A percentile compares a stretch with the other conserved stretches of the same genome.
Evolutionary conservation across 1,140 invertebrate species (phyloP).

Genomic region (Trissolcus basalis): DNA sequence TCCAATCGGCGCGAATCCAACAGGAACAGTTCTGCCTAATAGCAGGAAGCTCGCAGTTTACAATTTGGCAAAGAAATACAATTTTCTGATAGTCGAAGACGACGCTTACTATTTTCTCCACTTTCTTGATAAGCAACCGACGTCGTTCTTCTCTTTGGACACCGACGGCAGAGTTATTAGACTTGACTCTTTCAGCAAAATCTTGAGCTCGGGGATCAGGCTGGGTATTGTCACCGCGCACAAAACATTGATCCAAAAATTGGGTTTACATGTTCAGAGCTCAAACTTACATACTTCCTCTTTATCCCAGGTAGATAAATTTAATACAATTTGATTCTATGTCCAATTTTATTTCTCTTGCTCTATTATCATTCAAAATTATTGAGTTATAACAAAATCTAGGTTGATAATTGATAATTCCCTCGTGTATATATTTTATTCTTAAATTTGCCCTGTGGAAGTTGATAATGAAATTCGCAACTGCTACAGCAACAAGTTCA

Average conservation of each 20-base stretch:
- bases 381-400: too few relatives aligned
- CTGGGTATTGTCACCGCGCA: constrained; percentile 78
- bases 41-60: constrained; percentile 55
- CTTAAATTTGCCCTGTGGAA: not conserved
- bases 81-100: constrained; percentile 81
- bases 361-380: too few relatives aligned
- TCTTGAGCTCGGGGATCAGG: constrained; percentile 77
- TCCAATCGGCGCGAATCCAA: constrained; percentile 80
- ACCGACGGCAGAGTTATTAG: constrained; percentile 80
- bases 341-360: too few relatives aligned
- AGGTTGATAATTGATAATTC: too few relatives aligned
- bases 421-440: not conserved
- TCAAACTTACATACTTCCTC: constrained; percentile 78
- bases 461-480: constrained; percentile 36
- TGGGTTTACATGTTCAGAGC: constrained; percentile 76
- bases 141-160: constrained; percentile 80
- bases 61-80: constrained; percentile 77
- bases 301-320: constrained; percentile 77
- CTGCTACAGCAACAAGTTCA: constrained; percentile 14
- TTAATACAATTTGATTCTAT: not conserved
- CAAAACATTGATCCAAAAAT: constrained; percentile 67
- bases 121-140: constrained; percentile 75
- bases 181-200: constrained; percentile 82
- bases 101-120: constrained; percentile 81
- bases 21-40: constrained; percentile 75